A percentile compares a stretch with the other conserved stretches of the same genome.
phyloP scores from a whole-genome alignment of 2,113 vertebrate genomes.

The Heteronetta atricapilla region DNA sequence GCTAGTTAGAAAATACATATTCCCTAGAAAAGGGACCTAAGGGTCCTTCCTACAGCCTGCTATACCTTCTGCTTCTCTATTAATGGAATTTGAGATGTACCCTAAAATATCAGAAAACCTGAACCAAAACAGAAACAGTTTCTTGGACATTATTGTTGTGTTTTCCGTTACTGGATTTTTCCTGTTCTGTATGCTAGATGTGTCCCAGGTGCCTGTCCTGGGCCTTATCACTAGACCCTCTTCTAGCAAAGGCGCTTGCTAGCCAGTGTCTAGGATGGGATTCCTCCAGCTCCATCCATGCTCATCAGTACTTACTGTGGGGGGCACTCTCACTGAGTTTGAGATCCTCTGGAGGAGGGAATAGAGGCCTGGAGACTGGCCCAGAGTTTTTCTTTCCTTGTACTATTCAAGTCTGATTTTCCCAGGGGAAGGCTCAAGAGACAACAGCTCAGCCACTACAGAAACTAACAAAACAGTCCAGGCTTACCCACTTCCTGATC shows the following conservation, averaged over 20 bases:
- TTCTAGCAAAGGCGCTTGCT: background rate
- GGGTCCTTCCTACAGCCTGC: background rate
- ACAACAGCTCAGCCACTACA: background rate
- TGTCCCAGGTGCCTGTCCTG: background rate
- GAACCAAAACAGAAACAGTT: background rate
- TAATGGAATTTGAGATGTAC: background rate
- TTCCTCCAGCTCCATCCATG: background rate
- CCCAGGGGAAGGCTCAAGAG: background rate
- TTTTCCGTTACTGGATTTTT: background rate
- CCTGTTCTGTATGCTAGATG: background rate
- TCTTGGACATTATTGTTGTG: background rate
- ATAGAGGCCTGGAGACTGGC: background rate
- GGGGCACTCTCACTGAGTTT: background rate
- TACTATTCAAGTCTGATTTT: background rate
- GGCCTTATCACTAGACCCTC: background rate
- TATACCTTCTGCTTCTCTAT: background rate
- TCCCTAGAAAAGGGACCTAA: background rate
- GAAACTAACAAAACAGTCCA: background rate
- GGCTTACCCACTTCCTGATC: background rate
- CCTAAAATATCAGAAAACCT: background rate
- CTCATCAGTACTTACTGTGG: background rate
- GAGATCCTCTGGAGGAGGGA: background rate
- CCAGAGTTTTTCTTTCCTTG: background rate
- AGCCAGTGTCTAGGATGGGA: background rate
- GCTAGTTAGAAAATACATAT: fast-evolving